Evolutionary conservation across 2,113 vertebrate genomes (phyloP).

Genomic region (Protobothrops mucrosquamatus): DNA sequence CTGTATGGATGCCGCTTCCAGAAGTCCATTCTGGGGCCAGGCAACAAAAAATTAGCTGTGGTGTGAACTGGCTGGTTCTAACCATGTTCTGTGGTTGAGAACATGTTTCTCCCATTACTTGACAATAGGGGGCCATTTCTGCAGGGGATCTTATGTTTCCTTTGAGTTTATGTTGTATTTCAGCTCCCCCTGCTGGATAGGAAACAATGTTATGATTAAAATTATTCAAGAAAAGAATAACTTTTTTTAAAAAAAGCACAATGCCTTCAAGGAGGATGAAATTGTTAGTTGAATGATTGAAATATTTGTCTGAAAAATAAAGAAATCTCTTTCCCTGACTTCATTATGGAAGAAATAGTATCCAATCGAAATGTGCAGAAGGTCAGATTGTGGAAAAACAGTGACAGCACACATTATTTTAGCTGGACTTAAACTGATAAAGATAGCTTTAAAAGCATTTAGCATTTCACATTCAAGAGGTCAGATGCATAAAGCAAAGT

Average conservation of each 20-base stretch:
- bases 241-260: neutral
- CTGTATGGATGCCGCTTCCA: too few relatives aligned
- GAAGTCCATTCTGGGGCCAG: too few relatives aligned
- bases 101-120: neutral
- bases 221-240: neutral
- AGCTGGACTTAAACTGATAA: neutral
- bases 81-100: neutral
- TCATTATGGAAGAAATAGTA: neutral
- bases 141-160: neutral
- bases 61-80: neutral
- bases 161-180: slow-evolving; percentile 3
- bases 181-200: slow-evolving; percentile 9
- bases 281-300: neutral
- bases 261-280: neutral
- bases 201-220: fast-evolving
- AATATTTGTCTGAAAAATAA: neutral
- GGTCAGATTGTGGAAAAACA: neutral
- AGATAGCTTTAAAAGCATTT: neutral
- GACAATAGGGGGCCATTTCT: neutral
- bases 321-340: neutral
- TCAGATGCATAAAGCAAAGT: neutral
- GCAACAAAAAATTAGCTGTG: too few relatives aligned
- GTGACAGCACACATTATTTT: neutral
- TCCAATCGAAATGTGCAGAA: neutral
- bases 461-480: neutral